These are phyloP conservation scores for Pinctada fucata DNA, from an alignment of 2,888 invertebrate species.

Conservation along the genomic window DNA sequence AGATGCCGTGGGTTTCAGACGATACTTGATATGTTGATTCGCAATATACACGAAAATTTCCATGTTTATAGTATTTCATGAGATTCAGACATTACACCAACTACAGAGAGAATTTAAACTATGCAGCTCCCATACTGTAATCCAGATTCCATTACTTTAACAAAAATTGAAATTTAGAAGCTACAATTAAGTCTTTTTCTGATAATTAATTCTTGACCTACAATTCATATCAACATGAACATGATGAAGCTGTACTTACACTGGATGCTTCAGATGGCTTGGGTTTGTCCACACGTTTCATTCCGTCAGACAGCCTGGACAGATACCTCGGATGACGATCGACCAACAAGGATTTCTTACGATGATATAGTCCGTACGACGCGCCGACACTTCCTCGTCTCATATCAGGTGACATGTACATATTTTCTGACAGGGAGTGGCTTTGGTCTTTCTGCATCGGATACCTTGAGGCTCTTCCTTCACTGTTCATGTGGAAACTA, in stretches of 20 bases:
- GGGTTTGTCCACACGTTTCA: slow-evolving; percentile 17
- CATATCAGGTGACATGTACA: slow-evolving; percentile 62
- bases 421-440: slow-evolving; percentile 31
- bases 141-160: no score
- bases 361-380: slow-evolving; percentile 62
- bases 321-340: slow-evolving; percentile 65
- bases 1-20: no score
- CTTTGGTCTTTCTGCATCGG: slow-evolving; percentile 47
- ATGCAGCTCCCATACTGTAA: no score
- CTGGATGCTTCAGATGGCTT: neutral
- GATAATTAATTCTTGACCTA: no score
- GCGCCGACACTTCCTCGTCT: slow-evolving; percentile 69
- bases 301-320: slow-evolving; percentile 45
- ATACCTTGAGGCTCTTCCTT: slow-evolving; percentile 62
- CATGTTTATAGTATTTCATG: no score
- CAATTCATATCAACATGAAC: no score
- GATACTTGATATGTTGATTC: no score
- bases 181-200: no score
- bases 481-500: slow-evolving; percentile 70
- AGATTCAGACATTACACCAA: no score
- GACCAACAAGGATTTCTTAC: slow-evolving; percentile 64
- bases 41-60: no score
- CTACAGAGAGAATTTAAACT: no score
- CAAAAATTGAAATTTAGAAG: no score
- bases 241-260: neutral